Percentiles rank a stretch among this genome's conserved stretches.
phyloP scores from a whole-genome alignment of 2,888 invertebrate species.

The Melipona bicolor region DNA sequence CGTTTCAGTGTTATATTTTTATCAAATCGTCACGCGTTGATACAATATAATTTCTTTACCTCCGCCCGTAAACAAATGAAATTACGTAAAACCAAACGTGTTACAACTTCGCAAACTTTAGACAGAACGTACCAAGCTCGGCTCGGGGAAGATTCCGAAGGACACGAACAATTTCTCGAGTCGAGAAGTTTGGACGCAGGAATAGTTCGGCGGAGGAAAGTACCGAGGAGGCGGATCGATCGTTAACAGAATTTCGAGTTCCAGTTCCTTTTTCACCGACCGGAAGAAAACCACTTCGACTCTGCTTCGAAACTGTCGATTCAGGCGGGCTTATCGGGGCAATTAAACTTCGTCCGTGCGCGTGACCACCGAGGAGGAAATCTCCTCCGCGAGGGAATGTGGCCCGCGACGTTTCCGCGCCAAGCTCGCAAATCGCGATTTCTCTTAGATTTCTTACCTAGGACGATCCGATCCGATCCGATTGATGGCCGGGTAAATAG shows the following conservation, averaged over 20 bases:
- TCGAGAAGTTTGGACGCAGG: not conserved
- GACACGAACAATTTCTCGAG: not conserved
- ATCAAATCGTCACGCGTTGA: no score
- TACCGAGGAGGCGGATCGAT: not conserved
- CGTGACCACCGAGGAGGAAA: constrained; percentile 33
- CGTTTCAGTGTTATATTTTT: no score
- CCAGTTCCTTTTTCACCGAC: constrained; percentile 23
- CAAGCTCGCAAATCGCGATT: constrained; percentile 24
- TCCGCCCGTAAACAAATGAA: no score
- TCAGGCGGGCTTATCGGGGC: constrained; percentile 66
- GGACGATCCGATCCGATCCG: not conserved
- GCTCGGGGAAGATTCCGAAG: no score
- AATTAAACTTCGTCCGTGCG: constrained; percentile 66
- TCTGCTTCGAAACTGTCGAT: constrained; percentile 66
- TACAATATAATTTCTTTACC: no score
- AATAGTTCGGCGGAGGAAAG: not conserved
- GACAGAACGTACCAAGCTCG: no score
- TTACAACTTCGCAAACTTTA: no score
- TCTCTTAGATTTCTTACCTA: constrained; percentile 41
- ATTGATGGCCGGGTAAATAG: constrained; percentile 34
- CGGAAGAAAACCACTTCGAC: constrained; percentile 27
- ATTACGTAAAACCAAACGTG: no score
- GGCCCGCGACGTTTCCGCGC: constrained; percentile 5
- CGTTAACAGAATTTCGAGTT: constrained; percentile 37
- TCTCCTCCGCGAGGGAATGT: constrained; percentile 44